Conservation (phyloP, 1,140 invertebrate species). For the Drosophila equinoxialis region DNA sequence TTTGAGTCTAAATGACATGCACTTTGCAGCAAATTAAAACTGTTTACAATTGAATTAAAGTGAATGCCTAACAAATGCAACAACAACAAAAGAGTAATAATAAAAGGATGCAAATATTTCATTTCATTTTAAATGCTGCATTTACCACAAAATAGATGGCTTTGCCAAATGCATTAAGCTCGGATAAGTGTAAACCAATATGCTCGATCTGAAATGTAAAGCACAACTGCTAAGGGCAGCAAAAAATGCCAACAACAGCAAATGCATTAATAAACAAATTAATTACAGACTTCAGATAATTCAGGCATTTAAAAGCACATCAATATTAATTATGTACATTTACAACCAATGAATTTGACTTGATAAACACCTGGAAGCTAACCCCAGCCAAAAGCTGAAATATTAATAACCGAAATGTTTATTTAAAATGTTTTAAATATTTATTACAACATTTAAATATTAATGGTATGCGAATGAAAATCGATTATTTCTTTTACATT, state of each 20-base stretch:
- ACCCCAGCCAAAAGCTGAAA: not conserved
- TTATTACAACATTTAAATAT: too few species aligned
- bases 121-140: constrained; percentile 8
- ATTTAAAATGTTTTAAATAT: not conserved
- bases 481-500: too few species aligned
- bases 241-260: constrained; percentile 17
- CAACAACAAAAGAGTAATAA: too few species aligned
- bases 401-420: not conserved
- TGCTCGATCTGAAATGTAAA: not conserved
- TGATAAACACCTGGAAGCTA: not conserved
- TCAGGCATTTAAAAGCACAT: constrained; percentile 55
- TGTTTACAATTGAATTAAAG: constrained; percentile 10
- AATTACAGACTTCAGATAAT: constrained; percentile 25
- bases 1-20: not conserved
- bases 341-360: constrained; percentile 30
- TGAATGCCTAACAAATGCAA: not conserved
- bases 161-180: not conserved
- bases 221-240: not conserved
- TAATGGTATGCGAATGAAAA: too few species aligned
- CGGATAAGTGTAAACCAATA: not conserved
- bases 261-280: not conserved
- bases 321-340: constrained; percentile 54
- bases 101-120: constrained; percentile 3
- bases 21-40: constrained; percentile 5
- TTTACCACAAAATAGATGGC: not conserved